Base-by-base conservation (phyloP, 2,113 vertebrate genomes). In the Alexandromys fortis region DNA sequence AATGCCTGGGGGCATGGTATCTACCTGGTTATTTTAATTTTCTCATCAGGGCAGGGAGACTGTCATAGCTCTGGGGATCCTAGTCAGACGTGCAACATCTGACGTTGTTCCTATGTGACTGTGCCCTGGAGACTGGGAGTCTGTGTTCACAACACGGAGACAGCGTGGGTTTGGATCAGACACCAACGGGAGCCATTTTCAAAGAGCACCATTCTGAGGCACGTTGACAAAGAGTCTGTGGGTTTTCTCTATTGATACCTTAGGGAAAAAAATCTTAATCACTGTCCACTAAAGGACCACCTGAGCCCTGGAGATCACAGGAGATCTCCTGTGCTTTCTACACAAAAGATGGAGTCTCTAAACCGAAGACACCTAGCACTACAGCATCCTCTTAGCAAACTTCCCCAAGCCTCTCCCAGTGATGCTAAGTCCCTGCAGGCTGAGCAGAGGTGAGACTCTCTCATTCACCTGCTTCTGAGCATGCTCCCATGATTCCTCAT, bases 391-490 rank as follows among this genome's bases (percentile, higher is more conserved):
- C 8, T 2, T 24, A 22, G 52, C 16, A 9, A 0, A 2, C 0
- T 1, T 2, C 5, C 0, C 2, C 42, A 70, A 2, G 5, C 0
- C 7, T 61, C 9, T 38, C 28, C 26, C 0, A 1, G 1, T 24
- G n/a, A 7, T 8, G 42, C 45, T 1, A 19, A 35, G 35, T 26
- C 10, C 0, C 7, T 33, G 13, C 8, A 17, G 92, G 3, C 55
- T 2, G 86, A 52, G 35, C 19, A 55, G 81, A 72, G 81, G 19
- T 12, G 0, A 9, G 0, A 1, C 0, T 11, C 5, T 0, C 70
- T 11, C 35, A 13, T 3, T 30, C 3, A 0, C 28, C 0, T 13
- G 0, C 0, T 58, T 75, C 1, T 0, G 2, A 0, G 14, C 55
- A 1, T 8, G 28, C 47, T 49, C 12, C 0, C 0, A 1, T 9